Percentiles rank a stretch among this genome's conserved stretches.
Evolutionary conservation across 2,888 invertebrate species (phyloP).

Genomic region (Alviniconcha strummeri): DNA sequence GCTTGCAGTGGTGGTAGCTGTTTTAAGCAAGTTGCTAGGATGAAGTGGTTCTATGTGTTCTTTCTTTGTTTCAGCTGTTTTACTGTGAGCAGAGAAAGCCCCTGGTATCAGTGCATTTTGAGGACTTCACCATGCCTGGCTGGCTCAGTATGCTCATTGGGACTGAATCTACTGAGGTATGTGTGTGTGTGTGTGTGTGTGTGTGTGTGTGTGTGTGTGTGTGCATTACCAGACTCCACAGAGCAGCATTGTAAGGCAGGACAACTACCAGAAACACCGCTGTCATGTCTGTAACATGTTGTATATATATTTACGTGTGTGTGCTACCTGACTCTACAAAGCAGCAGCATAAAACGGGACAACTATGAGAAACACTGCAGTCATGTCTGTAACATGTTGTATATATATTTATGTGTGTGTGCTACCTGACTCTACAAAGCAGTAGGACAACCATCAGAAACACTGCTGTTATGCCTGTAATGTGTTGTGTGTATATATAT

Average conservation of each 20-base stretch:
- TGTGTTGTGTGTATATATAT: no score
- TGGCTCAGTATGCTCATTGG: conserved; percentile 71
- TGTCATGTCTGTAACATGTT: conserved; percentile 50
- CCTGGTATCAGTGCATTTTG: conserved; percentile 67
- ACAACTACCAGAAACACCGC: conserved; percentile 51
- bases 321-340: no score
- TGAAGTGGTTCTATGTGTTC: background rate
- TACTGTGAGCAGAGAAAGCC: conserved; percentile 74
- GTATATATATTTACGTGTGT: conserved; percentile 23
- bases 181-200: conserved; percentile 39
- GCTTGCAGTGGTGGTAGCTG: no score
- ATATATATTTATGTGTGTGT: no score
- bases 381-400: no score
- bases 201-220: no score
- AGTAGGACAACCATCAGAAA: no score
- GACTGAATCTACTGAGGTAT: conserved; percentile 37
- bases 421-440: no score
- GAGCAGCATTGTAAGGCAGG: conserved; percentile 40
- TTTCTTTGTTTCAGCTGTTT: conserved; percentile 66
- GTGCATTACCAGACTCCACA: background rate
- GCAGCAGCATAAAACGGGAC: no score
- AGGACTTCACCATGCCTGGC: conserved; percentile 67
- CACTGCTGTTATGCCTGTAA: no score
- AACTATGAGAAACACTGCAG: no score
- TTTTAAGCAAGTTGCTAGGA: no score